Evolutionary conservation across 2,888 invertebrate species (phyloP), one percentile per base, ranked within the genome.

Genomic region (Protonemura montana): DNA sequence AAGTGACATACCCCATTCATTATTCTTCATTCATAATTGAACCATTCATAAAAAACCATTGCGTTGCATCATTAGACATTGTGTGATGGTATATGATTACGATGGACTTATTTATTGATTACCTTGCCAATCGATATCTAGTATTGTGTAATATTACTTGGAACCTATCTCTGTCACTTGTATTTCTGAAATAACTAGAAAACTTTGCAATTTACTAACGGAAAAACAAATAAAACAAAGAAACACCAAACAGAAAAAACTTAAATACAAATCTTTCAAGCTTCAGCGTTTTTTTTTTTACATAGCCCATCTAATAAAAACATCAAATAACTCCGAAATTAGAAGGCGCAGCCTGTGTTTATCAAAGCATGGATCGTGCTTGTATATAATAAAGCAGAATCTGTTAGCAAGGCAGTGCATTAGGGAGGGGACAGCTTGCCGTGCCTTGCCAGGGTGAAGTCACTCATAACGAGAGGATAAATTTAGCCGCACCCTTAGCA

Each of bases 291-390:
- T 59, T 59, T 59, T 41, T 13, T 41, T 16, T 21, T 21, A 3
- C 59, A 10, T 10, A 3, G 35, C 59, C 13, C 59, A 59, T 10
- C 59, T 3, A 59, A 59, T 59, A 59, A 59, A 59, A 59, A 7
- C 59, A 59, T 59, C 59, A 59, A 59, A 59, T 59, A 59, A 59
- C 59, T 59, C 59, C 59, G 59, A 59, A 59, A 59, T 59, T 59
- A 59, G 59, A 59, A 59, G 35, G 10, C 35, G 35, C 35, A 35
- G 35, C 21, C 59, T 59, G 59, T 59, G 59, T 59, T 59, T 59
- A 59, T 59, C 59, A 59, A 59, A 3, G 10, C 59, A 59, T 2
- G 59, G 21, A 13, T 59, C 59, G 59, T 59, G 59, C 59, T 21
- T 59, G 59, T 59, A 21, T 59, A 59, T 59, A 59, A 59, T 59